Evolutionary conservation across 2,888 invertebrate genomes (phyloP), one percentile per base, ranked within the genome.

Genomic region (Andrena dorsata): DNA sequence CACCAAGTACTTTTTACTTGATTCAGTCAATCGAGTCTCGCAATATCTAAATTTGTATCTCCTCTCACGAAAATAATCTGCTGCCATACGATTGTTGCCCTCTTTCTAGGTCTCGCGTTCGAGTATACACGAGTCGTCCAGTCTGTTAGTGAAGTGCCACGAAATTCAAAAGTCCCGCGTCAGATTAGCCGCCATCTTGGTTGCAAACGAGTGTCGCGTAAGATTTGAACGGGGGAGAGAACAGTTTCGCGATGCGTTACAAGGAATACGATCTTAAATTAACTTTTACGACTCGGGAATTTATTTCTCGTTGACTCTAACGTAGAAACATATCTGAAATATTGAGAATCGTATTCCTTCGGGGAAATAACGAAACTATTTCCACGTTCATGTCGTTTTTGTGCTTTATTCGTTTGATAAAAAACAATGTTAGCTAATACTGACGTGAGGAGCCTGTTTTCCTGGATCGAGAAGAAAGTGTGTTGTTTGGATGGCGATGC

Each of bases 41-140:
- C 63, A 75, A 63, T 20, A 28, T 68, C 47, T 49, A 16, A 41
- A 41, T 41, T 71, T n/a, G 16, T 41, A 76, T n/a, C 7, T 56
- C 10, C 16, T 30, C 30, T 16, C 26, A 30, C 28, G 30, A 13
- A 35, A 76, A 30, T 30, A 10, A 56, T 63, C 7, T 16, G 13
- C 7, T 4, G 16, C 41, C 1, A 16, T 16, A 41, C 41, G 16
- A 35, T 13, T 26, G 10, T 56, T 26, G 13, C 10, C 4, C 1
- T 56, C 23, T 56, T 26, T 10, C 56, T 2, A 23, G 23, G 41
- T 41, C 41, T 56, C 20, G 0, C 51, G 51, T 56, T 56, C 23
- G 20, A n/a, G 7, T 20, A 51, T 7, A 51, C 26, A 4, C 23
- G 23, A 20, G 23, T 53, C 53, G 3, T 53, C 0, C 23, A 56